Base-by-base conservation (phyloP, 2,797 vertebrate genomes). In the Lophius americanus region DNA sequence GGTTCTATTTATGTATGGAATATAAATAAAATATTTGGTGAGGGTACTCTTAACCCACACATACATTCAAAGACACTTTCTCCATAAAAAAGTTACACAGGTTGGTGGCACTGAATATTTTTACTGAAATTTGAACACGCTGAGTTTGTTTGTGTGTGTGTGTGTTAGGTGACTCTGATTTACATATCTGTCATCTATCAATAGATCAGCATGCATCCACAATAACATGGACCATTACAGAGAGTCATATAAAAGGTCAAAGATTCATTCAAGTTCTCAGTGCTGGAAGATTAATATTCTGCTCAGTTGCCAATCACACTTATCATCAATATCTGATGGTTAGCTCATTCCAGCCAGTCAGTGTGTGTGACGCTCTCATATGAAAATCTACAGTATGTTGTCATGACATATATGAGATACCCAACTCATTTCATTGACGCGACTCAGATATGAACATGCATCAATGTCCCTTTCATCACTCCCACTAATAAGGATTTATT, bases 1-100 rank as follows among this genome's bases (percentile, higher is more conserved):
- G 89, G 88, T 90, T 69, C 89, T 93, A 92, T 94, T 93, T 94
- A 94, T 94, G 92, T 93, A 94, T 93, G 89, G 90, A 92, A 93
- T 94, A 93, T 91, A 93, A 94, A 93, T 93, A 90, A 91, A 93
- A 92, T 90, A 91, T 91, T 92, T 91, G 73, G 87, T 89, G 83
- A 74, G 75, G 78, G 73, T 73, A 79, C 73, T 84, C 70, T 75
- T 79, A 83, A 78, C 61, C 46, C 46, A 59, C 68, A 75, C 72
- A 41, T 32, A 72, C 73, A 73, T 68, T 63, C 51, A 61, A 68
- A 68, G 59, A 78, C 64, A 57, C 68, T 37, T 46, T 13, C 12
- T 33, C 67, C 42, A 32, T 4, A 59, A 87, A 89, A 90, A 88
- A 88, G 82, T 81, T 89, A 71, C 83, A 82, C 57, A 7, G 43